These are phyloP conservation scores for Dryococelus australis DNA, from an alignment of 2,888 invertebrate species.

Conservation along the genomic window DNA sequence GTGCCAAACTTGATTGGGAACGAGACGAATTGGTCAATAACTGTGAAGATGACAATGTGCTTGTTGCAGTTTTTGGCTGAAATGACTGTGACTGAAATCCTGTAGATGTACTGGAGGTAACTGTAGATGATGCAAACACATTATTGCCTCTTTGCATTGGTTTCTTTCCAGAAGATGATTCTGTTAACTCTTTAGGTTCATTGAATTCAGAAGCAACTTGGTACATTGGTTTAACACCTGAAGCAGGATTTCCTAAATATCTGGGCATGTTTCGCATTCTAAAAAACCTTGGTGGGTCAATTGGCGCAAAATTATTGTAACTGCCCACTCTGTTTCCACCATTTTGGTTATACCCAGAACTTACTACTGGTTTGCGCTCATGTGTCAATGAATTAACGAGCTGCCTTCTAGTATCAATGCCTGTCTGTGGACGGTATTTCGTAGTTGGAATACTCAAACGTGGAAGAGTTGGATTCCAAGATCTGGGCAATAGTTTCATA, in stretches of 20 bases:
- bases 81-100: background rate
- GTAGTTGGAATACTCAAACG: constrained; percentile 50
- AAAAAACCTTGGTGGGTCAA: constrained; percentile 60
- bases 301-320: background rate
- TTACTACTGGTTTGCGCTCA: background rate
- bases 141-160: constrained; percentile 12
- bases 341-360: background rate
- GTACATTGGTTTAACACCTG: constrained; percentile 68
- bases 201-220: constrained; percentile 56
- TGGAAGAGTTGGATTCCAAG: constrained; percentile 68
- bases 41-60: background rate
- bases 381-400: background rate
- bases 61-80: background rate
- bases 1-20: background rate
- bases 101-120: background rate
- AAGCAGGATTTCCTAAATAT: constrained; percentile 66
- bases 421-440: constrained; percentile 35
- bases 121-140: background rate
- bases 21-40: background rate
- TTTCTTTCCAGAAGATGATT: background rate
- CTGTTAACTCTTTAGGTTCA: constrained; percentile 20
- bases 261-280: constrained; percentile 65
- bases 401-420: background rate
- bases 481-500: constrained; percentile 65
- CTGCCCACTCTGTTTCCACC: background rate